Percentiles rank a stretch among this genome's conserved stretches.
Evolutionary conservation across 2,797 vertebrate species (phyloP).

Genomic region (Odontamblyopus lacepedii): DNA sequence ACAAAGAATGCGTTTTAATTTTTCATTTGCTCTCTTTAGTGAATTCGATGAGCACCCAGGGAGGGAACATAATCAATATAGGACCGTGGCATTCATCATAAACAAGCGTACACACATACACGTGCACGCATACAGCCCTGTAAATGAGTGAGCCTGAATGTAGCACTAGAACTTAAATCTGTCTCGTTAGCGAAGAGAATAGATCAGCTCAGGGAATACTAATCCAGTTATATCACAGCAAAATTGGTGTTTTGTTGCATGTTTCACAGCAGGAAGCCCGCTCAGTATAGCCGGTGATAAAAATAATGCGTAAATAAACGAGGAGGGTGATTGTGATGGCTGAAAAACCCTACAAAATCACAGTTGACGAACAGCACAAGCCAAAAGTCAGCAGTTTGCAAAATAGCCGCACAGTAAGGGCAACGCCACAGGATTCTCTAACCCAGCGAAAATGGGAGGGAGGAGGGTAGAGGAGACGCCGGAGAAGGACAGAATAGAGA

Average conservation of each 20-base stretch:
- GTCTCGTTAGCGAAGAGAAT: conserved; percentile 43
- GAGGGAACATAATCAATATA: conserved; percentile 75
- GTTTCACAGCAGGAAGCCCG: conserved; percentile 42
- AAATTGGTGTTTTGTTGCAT: conserved; percentile 56
- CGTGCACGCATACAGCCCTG: conserved; percentile 7
- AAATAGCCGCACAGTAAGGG: conserved; percentile 12
- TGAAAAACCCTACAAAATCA: conserved; percentile 53
- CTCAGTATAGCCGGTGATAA: conserved; percentile 53
- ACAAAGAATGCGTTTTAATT: conserved; percentile 67
- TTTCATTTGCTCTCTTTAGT: conserved; percentile 77
- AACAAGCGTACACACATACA: conserved; percentile 54
- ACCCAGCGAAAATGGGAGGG: conserved; percentile 45
- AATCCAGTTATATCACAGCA: conserved; percentile 64
- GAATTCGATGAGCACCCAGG: conserved; percentile 68
- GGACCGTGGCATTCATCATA: conserved; percentile 74
- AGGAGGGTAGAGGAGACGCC: conserved; percentile 39
- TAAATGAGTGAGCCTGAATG: conserved; percentile 54
- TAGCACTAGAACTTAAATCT: conserved; percentile 61
- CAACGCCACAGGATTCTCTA: conserved; percentile 49
- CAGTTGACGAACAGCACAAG: conserved; percentile 50
- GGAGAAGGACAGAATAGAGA: conserved; percentile 41
- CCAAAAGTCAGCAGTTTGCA: conserved; percentile 68
- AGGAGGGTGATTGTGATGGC: conserved; percentile 27
- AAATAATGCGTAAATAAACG: conserved; percentile 53
- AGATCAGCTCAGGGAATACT: conserved; percentile 53